A percentile compares a stretch with the other conserved stretches of the same genome.
Conservation (phyloP, 2,113 vertebrate genomes). For the Sceloporus undulatus region DNA sequence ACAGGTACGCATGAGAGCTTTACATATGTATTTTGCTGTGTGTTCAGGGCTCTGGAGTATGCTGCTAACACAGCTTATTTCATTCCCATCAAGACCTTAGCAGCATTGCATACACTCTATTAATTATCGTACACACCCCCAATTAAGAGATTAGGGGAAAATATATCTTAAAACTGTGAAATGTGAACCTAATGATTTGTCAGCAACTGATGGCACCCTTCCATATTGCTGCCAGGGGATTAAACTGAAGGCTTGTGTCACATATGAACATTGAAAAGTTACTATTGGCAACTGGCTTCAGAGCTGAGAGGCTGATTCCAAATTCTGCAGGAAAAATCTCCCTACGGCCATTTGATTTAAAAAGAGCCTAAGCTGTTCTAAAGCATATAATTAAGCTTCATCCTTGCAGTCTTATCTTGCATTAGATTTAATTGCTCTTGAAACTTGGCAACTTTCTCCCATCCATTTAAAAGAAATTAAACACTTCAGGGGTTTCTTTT, state of each 20-base stretch:
- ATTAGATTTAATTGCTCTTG: slow-evolving; percentile 71
- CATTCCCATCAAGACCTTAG: not conserved
- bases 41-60: not conserved
- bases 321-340: slow-evolving; percentile 63
- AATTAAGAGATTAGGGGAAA: not conserved
- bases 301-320: slow-evolving; percentile 16
- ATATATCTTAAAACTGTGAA: not conserved
- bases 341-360: slow-evolving; percentile 71
- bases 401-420: slow-evolving; percentile 62
- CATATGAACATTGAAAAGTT: slow-evolving; percentile 33
- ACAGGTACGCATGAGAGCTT: not conserved
- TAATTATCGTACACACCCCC: not conserved
- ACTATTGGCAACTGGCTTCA: not conserved
- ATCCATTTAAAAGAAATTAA: slow-evolving; percentile 72
- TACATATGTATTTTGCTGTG: not conserved
- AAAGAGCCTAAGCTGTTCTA: slow-evolving; percentile 64
- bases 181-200: slow-evolving; percentile 20
- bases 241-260: slow-evolving; percentile 52
- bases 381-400: slow-evolving; percentile 71
- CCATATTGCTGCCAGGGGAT: slow-evolving; percentile 35
- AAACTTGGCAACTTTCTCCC: slow-evolving; percentile 64
- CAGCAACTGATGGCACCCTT: slow-evolving; percentile 27
- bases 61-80: not conserved
- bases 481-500: slow-evolving; percentile 54
- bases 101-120: not conserved